phyloP scores from a whole-genome alignment of 2,113 vertebrate genomes.

The Phrynosoma platyrhinos region DNA sequence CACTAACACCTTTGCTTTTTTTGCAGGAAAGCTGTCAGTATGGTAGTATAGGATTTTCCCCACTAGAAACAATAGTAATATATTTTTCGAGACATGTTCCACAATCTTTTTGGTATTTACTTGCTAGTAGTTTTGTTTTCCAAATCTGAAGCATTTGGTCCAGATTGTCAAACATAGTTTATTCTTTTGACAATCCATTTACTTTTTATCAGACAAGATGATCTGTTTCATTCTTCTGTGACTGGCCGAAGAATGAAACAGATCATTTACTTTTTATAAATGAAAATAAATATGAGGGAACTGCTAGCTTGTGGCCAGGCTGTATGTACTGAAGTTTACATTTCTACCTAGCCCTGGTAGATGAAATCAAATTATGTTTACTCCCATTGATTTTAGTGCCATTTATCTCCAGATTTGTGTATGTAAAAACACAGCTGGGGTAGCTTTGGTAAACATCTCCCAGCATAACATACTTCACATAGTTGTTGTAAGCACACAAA shows the following conservation, averaged over 20 bases:
- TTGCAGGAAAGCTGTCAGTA: slow-evolving; percentile 1
- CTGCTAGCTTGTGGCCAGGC: not conserved
- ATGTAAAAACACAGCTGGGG: not conserved
- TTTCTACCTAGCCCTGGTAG: too few relatives aligned
- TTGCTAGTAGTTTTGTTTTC: not conserved
- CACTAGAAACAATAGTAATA: not conserved
- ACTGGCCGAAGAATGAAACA: not conserved
- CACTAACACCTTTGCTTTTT: not conserved
- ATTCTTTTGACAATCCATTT: not conserved
- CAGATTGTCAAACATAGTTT: not conserved
- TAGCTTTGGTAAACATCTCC: not conserved
- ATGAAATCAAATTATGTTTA: not conserved
- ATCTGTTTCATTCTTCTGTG: not conserved
- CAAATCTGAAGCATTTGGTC: not conserved
- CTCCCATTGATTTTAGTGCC: not conserved
- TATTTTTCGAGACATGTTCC: not conserved
- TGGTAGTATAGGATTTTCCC: not conserved
- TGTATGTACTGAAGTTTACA: not conserved
- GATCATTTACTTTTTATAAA: not conserved
- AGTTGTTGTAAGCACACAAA: not conserved
- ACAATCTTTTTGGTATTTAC: not conserved
- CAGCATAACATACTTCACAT: not conserved
- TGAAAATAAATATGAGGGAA: not conserved
- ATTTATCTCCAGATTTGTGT: not conserved
- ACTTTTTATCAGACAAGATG: not conserved